Evolutionary conservation across 2,797 vertebrate genomes (phyloP).

Genomic region (Gadopsis marmoratus): DNA sequence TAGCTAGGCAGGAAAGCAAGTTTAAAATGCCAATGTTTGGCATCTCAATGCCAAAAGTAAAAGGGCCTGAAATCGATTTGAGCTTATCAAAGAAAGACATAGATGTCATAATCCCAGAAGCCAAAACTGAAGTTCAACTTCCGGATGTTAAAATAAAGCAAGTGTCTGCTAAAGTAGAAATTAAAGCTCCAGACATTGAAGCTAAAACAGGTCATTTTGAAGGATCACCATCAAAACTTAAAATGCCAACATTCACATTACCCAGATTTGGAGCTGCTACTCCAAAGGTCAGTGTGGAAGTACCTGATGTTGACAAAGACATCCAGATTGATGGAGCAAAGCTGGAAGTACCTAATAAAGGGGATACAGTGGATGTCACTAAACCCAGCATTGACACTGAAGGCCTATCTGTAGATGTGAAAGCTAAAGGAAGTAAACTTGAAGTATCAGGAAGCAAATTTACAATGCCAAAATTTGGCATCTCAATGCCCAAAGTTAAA

Average conservation of each 20-base stretch:
- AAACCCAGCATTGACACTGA: slow-evolving; percentile 19
- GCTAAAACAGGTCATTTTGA: slow-evolving; percentile 7
- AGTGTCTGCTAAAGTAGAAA: slow-evolving; percentile 40
- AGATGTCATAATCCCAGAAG: slow-evolving; percentile 40
- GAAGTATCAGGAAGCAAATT: slow-evolving; percentile 55
- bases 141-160: slow-evolving; percentile 28
- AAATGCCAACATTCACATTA: slow-evolving; percentile 56
- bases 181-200: slow-evolving; percentile 35
- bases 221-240: slow-evolving; percentile 52
- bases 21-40: slow-evolving; percentile 26
- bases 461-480: slow-evolving; percentile 47
- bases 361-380: background rate
- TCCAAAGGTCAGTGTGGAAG: slow-evolving; percentile 34
- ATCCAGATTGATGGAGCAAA: slow-evolving; percentile 44
- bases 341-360: slow-evolving; percentile 1
- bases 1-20: too few relatives aligned
- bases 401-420: slow-evolving; percentile 46
- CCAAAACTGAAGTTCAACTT: slow-evolving; percentile 39
- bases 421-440: slow-evolving; percentile 35
- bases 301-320: slow-evolving; percentile 52
- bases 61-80: slow-evolving; percentile 37
- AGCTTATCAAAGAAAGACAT: slow-evolving; percentile 62
- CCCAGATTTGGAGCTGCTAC: slow-evolving; percentile 61
- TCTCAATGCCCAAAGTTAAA: slow-evolving; percentile 34
- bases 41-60: slow-evolving; percentile 42